Conservation (phyloP, 2,797 vertebrate genomes). For the Pygocentrus nattereri region DNA sequence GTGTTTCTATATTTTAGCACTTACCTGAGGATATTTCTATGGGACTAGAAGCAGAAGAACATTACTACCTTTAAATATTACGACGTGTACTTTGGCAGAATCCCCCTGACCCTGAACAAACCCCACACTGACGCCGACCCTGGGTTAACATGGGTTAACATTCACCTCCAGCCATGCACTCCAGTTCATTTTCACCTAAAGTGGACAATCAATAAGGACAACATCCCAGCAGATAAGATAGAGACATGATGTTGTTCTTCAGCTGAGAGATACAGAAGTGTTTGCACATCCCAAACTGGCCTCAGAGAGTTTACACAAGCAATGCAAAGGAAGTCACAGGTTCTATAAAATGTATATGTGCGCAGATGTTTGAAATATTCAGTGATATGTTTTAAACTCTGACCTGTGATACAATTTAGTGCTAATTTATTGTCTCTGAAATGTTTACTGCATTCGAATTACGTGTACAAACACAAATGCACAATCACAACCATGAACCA, state of each 20-base stretch:
- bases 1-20: too few relatives aligned
- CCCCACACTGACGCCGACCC: constrained; percentile 18
- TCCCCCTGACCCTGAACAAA: too few relatives aligned
- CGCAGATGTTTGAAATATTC: neutral
- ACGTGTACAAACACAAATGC: too few relatives aligned
- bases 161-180: constrained; percentile 40
- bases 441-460: too few relatives aligned
- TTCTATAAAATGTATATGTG: too few relatives aligned
- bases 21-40: neutral
- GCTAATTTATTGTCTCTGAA: too few relatives aligned
- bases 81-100: neutral
- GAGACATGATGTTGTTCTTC: constrained; percentile 33
- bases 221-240: constrained; percentile 31
- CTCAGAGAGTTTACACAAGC: constrained; percentile 1
- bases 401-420: too few relatives aligned
- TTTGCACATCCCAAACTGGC: constrained; percentile 30
- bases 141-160: constrained; percentile 5
- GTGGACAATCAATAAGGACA: constrained; percentile 36
- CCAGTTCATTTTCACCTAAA: constrained; percentile 40
- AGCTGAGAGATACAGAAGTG: constrained; percentile 5
- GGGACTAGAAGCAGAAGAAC: neutral
- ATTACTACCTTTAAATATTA: neutral
- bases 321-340: neutral
- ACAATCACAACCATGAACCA: too few relatives aligned
- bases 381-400: too few relatives aligned